These are phyloP conservation scores for Nothocercus julius DNA, from an alignment of 2,113 vertebrate species.

Conservation along the genomic window DNA sequence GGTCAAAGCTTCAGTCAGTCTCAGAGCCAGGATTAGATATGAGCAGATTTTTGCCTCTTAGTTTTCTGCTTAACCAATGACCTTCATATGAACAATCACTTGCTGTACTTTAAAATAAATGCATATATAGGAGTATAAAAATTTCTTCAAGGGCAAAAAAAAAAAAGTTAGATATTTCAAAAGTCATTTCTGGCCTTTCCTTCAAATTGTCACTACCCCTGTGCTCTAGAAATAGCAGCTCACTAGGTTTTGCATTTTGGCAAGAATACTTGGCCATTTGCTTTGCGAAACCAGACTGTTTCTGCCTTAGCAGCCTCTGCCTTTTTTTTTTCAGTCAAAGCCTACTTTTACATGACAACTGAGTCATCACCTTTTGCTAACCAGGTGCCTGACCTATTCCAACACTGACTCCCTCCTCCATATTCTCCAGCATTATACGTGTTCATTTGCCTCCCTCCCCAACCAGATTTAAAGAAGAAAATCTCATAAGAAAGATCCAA, in stretches of 20 bases:
- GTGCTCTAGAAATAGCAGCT: background rate
- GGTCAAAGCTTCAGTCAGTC: slow-evolving; percentile 37
- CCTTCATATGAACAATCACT: background rate
- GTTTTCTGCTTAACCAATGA: background rate
- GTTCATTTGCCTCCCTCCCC: background rate
- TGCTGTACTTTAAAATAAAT: background rate
- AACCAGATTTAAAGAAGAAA: background rate
- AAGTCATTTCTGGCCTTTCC: background rate
- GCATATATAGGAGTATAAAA: background rate
- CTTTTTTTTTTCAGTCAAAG: background rate
- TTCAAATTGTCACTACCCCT: background rate
- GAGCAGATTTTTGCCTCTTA: slow-evolving; percentile 18
- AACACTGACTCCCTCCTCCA: background rate
- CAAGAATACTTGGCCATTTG: background rate
- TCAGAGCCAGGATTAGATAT: slow-evolving; percentile 13
- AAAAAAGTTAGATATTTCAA: background rate
- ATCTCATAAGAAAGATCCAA: background rate
- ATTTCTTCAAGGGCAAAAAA: background rate
- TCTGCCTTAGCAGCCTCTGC: background rate
- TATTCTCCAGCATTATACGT: background rate
- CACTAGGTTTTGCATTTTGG: background rate
- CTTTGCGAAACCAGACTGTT: background rate
- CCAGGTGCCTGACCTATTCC: background rate
- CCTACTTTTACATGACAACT: background rate
- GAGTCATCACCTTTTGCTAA: background rate